Percentiles rank a stretch among this genome's conserved stretches.
phyloP scores from a whole-genome alignment of 2,113 vertebrate genomes.

The Dunckerocampus dactyliophorus region DNA sequence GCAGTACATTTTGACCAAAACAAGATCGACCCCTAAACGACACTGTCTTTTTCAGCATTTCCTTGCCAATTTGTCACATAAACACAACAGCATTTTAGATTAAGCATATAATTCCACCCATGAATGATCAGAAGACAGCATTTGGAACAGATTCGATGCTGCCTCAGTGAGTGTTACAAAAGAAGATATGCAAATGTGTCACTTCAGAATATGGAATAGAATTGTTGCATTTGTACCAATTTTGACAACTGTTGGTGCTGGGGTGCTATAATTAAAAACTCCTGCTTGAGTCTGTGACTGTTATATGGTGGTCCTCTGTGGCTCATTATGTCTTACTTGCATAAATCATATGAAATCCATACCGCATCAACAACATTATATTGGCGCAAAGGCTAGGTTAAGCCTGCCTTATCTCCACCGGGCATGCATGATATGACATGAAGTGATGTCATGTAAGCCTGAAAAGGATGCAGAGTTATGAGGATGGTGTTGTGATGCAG shows the following conservation, averaged over 20 bases:
- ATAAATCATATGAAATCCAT: not conserved
- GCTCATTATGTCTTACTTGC: not conserved
- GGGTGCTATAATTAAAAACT: too few relatives aligned
- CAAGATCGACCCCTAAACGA: too few relatives aligned
- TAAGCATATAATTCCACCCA: not conserved
- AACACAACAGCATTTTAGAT: not conserved
- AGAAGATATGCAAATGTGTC: not conserved
- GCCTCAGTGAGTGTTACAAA: too few relatives aligned
- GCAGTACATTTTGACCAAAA: not conserved
- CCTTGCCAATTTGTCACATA: not conserved
- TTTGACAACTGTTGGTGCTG: not conserved
- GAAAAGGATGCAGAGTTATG: slow-evolving; percentile 5
- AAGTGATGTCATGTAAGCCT: not conserved
- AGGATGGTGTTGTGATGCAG: not conserved
- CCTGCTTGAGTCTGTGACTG: not conserved
- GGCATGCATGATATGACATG: not conserved
- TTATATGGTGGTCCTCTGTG: not conserved
- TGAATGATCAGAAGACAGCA: not conserved
- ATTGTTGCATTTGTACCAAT: too few relatives aligned
- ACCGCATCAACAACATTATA: not conserved
- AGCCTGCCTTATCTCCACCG: not conserved
- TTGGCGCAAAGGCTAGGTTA: not conserved
- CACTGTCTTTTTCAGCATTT: not conserved
- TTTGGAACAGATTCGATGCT: not conserved
- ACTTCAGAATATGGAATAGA: not conserved